Conservation (phyloP, 1,140 invertebrate species). For the Bradynema listronoti region DNA sequence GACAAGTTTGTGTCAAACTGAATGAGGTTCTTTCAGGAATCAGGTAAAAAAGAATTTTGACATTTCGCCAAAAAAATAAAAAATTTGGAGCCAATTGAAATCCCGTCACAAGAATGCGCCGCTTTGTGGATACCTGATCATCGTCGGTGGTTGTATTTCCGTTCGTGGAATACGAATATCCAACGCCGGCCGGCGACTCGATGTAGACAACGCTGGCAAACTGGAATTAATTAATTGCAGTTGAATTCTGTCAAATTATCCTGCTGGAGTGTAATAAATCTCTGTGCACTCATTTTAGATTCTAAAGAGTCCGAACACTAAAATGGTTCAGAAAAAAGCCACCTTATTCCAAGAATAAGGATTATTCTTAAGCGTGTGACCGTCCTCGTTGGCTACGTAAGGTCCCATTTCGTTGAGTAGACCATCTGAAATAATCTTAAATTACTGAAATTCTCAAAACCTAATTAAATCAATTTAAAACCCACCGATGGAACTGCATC, state of each 20-base stretch:
- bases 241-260: too few species aligned
- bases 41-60: too few species aligned
- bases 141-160: constrained; percentile 62
- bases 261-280: too few species aligned
- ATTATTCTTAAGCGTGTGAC: constrained; percentile 33
- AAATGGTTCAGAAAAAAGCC: neutral
- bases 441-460: neutral
- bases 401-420: constrained; percentile 64
- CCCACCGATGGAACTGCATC: constrained; percentile 61
- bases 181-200: constrained; percentile 63
- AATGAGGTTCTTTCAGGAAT: too few species aligned
- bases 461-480: neutral
- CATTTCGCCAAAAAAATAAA: too few species aligned
- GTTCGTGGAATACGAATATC: constrained; percentile 63
- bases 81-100: too few species aligned
- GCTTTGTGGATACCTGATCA: constrained; percentile 59
- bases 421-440: constrained; percentile 54
- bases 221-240: too few species aligned
- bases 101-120: too few species aligned
- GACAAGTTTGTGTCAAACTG: too few species aligned
- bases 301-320: neutral
- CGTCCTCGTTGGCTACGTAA: constrained; percentile 58
- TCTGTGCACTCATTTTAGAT: neutral
- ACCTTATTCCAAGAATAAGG: constrained; percentile 59
- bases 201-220: constrained; percentile 71